Evolutionary conservation across 2,113 vertebrate species (phyloP), one percentile per base, ranked within the genome.

Genomic region (Oreochromis spilurus): DNA sequence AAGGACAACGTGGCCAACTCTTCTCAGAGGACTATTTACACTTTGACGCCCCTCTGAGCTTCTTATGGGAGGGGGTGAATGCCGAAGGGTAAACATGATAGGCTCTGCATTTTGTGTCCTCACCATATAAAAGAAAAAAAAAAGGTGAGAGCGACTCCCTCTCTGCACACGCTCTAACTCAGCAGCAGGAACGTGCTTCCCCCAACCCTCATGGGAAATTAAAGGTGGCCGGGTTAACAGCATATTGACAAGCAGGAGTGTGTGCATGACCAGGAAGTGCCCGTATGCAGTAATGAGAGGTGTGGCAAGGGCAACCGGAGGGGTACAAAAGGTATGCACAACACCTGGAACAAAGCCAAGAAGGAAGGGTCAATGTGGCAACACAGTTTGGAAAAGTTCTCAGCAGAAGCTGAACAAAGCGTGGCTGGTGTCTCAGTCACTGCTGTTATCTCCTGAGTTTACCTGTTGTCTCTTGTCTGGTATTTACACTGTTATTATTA

Each of bases 181-280:
- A 11, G 83, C 65, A 79, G 53, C 48, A 58, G 84, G 79, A 88
- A 79, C 14, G 55, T 1, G 31, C 24, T 14, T 38, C 86, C 83
- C 40, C 58, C 3, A 75, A 90, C 89, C 92, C 92, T 92, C 89
- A 91, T 88, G 88, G 89, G 94, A 93, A 91, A 70, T 65, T 84
- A 89, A 81, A 88, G 91, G 82, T 88, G 89, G 48, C 50, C 12
- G 29, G 90, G 89, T 94, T 92, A 93, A 93, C 54, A 83, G 81
- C 58, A 11, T 80, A 88, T 36, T 90, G 90, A 93, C 92, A 91
- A 84, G 82, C 70, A 48, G 84, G 83, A 86, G 83, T 50, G 89
- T 79, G 86, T 86, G 81, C 45, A n/a, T 86, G 88, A 89, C 17
- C 89, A 91, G 92, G 93, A 94, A 90, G 85, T 29, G 79, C 89